phyloP scores from a whole-genome alignment of 2,113 vertebrate species.

The Columba livia region DNA sequence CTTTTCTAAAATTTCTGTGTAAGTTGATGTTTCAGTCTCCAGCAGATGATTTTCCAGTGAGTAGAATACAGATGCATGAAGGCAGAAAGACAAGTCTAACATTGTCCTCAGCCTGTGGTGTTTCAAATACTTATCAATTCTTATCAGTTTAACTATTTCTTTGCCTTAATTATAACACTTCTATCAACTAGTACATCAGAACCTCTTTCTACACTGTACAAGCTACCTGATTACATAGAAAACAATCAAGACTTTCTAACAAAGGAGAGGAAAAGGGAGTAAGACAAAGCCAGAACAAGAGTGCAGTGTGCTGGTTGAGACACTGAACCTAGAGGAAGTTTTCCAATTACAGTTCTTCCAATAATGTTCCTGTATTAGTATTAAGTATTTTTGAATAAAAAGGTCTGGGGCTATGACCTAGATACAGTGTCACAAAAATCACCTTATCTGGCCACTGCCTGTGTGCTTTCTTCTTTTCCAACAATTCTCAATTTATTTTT shows the following conservation, averaged over 20 bases:
- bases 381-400: background rate
- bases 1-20: background rate
- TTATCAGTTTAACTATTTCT: background rate
- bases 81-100: background rate
- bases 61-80: background rate
- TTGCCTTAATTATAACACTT: background rate
- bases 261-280: background rate
- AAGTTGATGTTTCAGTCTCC: background rate
- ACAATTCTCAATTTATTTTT: background rate
- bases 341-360: background rate
- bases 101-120: background rate
- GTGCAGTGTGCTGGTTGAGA: background rate
- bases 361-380: background rate
- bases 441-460: background rate
- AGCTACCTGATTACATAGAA: background rate
- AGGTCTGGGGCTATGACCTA: background rate
- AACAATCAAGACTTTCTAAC: background rate
- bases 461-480: background rate
- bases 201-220: background rate
- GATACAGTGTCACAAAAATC: background rate
- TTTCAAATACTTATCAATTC: background rate
- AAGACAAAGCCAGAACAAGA: background rate
- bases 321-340: background rate
- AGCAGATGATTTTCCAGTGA: background rate
- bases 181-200: background rate